Evolutionary conservation across 2,888 invertebrate genomes (phyloP), one percentile per base, ranked within the genome.

Genomic region (Leptarthrus brevirostris): DNA sequence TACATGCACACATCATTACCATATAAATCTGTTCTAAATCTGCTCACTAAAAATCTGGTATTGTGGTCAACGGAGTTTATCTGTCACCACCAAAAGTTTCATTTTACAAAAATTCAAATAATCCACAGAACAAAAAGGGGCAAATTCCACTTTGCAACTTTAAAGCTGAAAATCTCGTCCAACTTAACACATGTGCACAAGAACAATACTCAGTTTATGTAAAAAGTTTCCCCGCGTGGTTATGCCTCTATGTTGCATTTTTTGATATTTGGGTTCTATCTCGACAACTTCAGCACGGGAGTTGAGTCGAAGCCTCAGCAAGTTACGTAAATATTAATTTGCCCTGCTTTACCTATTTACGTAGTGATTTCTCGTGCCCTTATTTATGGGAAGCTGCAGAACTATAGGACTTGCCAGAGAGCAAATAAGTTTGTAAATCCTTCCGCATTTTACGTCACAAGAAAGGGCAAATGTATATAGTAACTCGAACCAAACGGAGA

Each of bases 281-380:
- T n/a, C 20, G 10, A 16, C 56, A 56, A 56, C 56, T 56, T 56
- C 26, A n/a, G 30, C 26, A 10, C 18, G 56, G 56, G 30, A 3
- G 30, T 26, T 24, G 26, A 30, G 24, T 8, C 10, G 56, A 8
- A 30, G 56, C 24, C 26, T 16, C 10, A 26, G 56, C 53, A 30
- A 56, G 56, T 30, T 56, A 2, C 56, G 56, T 56, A 56, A 56
- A 14, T 56, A 56, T 56, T 56, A 56, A 56, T 56, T 14, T 56
- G 22, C 56, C 34, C 34, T 8, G 56, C 8, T 56, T 56, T 30
- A 24, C n/a, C n/a, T n/a, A n/a, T n/a, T n/a, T n/a, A n/a, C n/a
- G n/a, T n/a, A n/a, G n/a, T n/a, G n/a, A n/a, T n/a, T n/a, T n/a
- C n/a, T n/a, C n/a, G n/a, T n/a, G n/a, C 24, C 56, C 56, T 56